Evolutionary conservation across 2,113 vertebrate genomes (phyloP), one percentile per base, ranked within the genome.

Genomic region (Apus apus): DNA sequence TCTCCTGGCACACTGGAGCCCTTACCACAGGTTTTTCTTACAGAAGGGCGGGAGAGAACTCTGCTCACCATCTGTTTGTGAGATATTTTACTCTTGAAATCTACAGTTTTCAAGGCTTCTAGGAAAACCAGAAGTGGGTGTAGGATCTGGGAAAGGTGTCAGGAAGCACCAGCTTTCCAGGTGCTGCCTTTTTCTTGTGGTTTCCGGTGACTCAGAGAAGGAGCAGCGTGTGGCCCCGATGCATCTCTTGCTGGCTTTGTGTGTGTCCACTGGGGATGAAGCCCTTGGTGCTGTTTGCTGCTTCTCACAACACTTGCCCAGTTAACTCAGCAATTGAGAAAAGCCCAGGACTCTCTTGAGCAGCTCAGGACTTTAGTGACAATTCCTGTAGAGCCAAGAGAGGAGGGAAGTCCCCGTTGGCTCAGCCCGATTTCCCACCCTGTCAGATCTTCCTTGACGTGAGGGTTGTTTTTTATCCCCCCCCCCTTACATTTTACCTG

Each of bases 171-270:
- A 2, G 64, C 15, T 90, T 94, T 94, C 81, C 1, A 4, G 64
- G 27, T 77, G 60, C 67, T 83, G 62, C 21, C 34, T 79, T 94
- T 91, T 48, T 93, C 48, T 93, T 90, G 92, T 92, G 95, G 89
- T 90, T 94, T 83, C 43, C 60, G 21, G 2, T 95, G 85, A 94
- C 53, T 96, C 93, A 86, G 79, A 95, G 94, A n/a, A 74, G 61
- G 92, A 96, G 34, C 83, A 93, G 60, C 83, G 18, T 86, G 92
- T 95, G 92, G 82, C 85, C 81, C 87, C 51, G 46, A 6, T 13
- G 7, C 43, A 80, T 64, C 75, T 70, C 9, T 5, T 79, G 53
- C 78, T 90, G 91, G 51, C 64, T 87, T 93, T 43, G 40, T 90
- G 8, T 88, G 48, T 68, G 38, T 58, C 75, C 72, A 67, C 48